phyloP scores from a whole-genome alignment of 1,140 invertebrate genomes.

The Augochlora pura region DNA sequence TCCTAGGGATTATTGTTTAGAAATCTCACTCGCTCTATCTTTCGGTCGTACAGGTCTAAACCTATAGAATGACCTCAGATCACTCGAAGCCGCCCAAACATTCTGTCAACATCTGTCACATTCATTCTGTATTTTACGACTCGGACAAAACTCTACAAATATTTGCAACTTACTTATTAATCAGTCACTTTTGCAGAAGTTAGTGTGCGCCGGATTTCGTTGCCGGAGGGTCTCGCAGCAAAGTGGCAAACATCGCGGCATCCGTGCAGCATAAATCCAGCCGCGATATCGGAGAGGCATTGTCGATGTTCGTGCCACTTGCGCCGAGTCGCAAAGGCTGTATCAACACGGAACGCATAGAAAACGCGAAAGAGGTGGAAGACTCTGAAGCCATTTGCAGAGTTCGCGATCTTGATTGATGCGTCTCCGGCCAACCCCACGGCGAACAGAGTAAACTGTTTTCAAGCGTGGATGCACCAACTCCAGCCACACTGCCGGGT shows the following conservation, averaged over 20 bases:
- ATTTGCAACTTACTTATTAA: no score
- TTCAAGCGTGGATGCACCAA: conserved; percentile 66
- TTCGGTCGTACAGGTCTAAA: no score
- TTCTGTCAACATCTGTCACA: no score
- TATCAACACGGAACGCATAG: neutral
- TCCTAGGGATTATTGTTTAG: no score
- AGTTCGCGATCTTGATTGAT: conserved; percentile 71
- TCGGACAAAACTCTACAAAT: no score
- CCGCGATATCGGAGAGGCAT: neutral
- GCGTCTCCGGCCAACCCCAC: conserved; percentile 66
- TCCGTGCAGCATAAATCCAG: neutral
- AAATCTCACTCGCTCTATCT: no score
- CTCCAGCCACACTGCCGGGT: neutral
- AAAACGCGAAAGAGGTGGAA: conserved; percentile 54
- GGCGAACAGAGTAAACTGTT: conserved; percentile 67
- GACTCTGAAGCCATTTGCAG: conserved; percentile 59
- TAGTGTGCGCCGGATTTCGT: no score
- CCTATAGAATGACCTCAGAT: no score
- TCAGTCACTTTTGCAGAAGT: no score
- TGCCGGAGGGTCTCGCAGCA: neutral
- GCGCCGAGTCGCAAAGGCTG: neutral
- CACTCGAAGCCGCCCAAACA: no score
- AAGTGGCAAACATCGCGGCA: neutral
- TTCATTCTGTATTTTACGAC: no score
- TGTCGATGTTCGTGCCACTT: conserved; percentile 3